Conservation (phyloP, 1,140 invertebrate species). For the Papilio aristodemus region DNA sequence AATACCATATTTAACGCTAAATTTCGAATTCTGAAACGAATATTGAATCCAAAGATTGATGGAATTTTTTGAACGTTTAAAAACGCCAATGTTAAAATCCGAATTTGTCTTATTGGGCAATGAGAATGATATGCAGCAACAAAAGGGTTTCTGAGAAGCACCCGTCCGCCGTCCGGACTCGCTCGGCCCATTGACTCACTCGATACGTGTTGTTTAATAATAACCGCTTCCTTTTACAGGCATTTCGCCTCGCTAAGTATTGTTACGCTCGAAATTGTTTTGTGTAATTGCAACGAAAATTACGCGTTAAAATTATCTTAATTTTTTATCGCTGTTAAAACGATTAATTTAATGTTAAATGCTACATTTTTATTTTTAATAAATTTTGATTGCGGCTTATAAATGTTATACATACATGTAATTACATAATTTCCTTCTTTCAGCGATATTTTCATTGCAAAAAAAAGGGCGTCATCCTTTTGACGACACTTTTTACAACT, state of each 20-base stretch:
- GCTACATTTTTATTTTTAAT: conserved; percentile 2
- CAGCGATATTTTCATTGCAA: background rate
- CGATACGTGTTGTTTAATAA: conserved; percentile 67
- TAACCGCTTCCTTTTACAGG: conserved; percentile 62
- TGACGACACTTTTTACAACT: too few relatives aligned
- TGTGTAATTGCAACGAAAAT: conserved; percentile 32
- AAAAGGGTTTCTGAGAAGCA: conserved; percentile 71
- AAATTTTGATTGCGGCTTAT: background rate
- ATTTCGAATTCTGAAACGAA: too few relatives aligned
- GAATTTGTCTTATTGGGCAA: conserved; percentile 70
- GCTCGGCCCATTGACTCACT: conserved; percentile 71
- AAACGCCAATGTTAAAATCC: conserved; percentile 39
- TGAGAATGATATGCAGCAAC: conserved; percentile 74
- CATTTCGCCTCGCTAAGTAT: conserved; percentile 49
- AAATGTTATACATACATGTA: background rate
- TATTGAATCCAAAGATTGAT: too few relatives aligned
- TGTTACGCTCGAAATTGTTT: conserved; percentile 43
- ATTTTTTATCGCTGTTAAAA: conserved; percentile 17
- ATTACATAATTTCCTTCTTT: conserved; percentile 4
- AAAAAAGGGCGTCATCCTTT: background rate
- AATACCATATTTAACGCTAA: background rate
- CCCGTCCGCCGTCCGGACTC: conserved; percentile 47
- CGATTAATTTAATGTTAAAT: conserved; percentile 18
- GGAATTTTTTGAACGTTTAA: conserved; percentile 26
- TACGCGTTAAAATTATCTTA: conserved; percentile 7